Conservation (phyloP, 2,888 invertebrate genomes). For the Drosophila emarginata region DNA sequence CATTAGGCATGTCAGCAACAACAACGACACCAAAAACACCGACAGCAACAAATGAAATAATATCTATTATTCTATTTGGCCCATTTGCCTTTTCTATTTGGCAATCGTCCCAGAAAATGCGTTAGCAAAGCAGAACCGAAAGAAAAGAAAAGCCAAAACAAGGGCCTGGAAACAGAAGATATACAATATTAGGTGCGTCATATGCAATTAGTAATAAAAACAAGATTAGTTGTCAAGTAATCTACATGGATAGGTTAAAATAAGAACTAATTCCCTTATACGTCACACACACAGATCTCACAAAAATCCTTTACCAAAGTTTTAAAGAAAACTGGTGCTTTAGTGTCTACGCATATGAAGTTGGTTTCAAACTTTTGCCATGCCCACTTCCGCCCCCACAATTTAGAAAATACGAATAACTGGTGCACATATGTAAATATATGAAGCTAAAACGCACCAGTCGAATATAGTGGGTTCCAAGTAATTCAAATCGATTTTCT, state of each 20-base stretch:
- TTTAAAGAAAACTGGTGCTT: too few relatives aligned
- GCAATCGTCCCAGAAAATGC: slow-evolving; percentile 62
- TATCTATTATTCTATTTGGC: slow-evolving; percentile 25
- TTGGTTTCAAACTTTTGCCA: too few relatives aligned
- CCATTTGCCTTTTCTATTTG: slow-evolving; percentile 36
- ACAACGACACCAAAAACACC: slow-evolving; percentile 16
- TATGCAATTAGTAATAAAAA: slow-evolving; percentile 30
- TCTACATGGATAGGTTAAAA: not conserved
- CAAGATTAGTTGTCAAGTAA: slow-evolving; percentile 13
- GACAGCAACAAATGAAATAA: slow-evolving; percentile 30
- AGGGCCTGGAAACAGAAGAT: slow-evolving; percentile 32
- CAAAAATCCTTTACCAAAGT: too few relatives aligned
- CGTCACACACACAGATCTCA: too few relatives aligned
- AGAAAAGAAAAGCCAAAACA: slow-evolving; percentile 25
- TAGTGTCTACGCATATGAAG: too few relatives aligned
- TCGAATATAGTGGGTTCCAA: too few relatives aligned
- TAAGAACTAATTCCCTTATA: not conserved
- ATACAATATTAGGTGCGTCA: slow-evolving; percentile 38
- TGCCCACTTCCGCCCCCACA: too few relatives aligned
- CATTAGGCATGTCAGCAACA: slow-evolving; percentile 58
- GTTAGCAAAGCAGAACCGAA: slow-evolving; percentile 2
- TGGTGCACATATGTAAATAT: too few relatives aligned
- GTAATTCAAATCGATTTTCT: too few relatives aligned
- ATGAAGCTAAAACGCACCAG: too few relatives aligned
- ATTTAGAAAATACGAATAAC: too few relatives aligned